Evolutionary conservation across 2,113 vertebrate species (phyloP).

Genomic region (Ailurus styani): DNA sequence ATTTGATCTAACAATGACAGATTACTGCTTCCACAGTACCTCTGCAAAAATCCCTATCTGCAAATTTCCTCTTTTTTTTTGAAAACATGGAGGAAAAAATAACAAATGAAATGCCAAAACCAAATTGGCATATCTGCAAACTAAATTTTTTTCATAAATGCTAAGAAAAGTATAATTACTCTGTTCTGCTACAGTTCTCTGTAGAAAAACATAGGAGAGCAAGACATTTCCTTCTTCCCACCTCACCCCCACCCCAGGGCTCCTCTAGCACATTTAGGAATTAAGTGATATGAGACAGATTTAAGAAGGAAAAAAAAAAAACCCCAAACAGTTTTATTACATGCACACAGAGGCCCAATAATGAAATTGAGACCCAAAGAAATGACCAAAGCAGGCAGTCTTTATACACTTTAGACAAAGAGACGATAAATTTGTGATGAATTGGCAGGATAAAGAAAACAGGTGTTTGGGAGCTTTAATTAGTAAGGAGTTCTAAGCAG

Average conservation of each 20-base stretch:
- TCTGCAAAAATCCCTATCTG: background rate
- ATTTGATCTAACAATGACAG: constrained; percentile 24
- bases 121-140: background rate
- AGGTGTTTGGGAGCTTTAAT: background rate
- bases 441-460: background rate
- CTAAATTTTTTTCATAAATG: background rate
- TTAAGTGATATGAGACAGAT: background rate
- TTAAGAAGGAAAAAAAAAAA: background rate
- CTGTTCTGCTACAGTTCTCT: background rate
- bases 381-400: background rate
- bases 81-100: background rate
- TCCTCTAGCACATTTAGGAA: background rate
- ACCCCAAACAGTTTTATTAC: background rate
- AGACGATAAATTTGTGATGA: background rate
- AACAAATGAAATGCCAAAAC: background rate
- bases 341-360: background rate
- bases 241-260: background rate
- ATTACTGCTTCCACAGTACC: background rate
- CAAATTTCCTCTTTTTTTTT: background rate
- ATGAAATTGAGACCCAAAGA: background rate
- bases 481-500: background rate
- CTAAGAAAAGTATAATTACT: background rate
- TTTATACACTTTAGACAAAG: background rate
- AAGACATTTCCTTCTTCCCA: background rate
- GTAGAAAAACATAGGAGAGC: background rate